Evolutionary conservation across 2,113 vertebrate genomes (phyloP), one percentile per base, ranked within the genome.

Genomic region (Narcine bancroftii): DNA sequence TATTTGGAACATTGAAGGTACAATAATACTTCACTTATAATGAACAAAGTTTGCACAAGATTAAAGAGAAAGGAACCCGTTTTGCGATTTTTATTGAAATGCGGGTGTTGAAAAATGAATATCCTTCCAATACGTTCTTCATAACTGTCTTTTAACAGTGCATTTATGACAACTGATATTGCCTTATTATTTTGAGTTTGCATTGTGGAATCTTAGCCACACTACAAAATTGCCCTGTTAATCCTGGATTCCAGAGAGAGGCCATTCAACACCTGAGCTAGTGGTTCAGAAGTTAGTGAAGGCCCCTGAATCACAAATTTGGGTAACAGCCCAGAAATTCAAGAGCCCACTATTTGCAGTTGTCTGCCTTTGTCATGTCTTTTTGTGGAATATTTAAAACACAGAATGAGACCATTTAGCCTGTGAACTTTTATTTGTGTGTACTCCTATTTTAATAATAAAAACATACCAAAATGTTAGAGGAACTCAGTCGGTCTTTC

Each of bases 1-100:
- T 99, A 93, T 99, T 99, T 53, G 99, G 98, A 89, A 99, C 99
- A 0, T 95, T 96, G n/a, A 97, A 99, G 97, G 99, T 99, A 94
- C 45, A 94, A 92, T 0, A 0, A 56, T 69, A 47, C 26, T 91
- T 2, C 3, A 91, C 66, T 56, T 89, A 39, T 24, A 65, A 26
- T 65, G 56, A 36, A 29, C 39, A 15, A 91, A 47, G 24, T 29
- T 45, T 91, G 21, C n/a, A 63, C 7, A 36, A 87, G 36, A 87
- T 36, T 19, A 50, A 39, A 45, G 53, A 21, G 33, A 63, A 7
- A 36, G 17, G 6, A 87, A 33, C 36, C n/a, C 2, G 3, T 33
- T 91, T 89, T 47, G 36, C 47, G 53, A 2, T 83, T 65, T 89
- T 47, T n/a, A 83, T 75, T 75, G 72, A 75, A 75, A 75, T 91